Percentiles rank a stretch among this genome's conserved stretches.
Evolutionary conservation across 2,888 invertebrate species (phyloP).

Genomic region (Synergus umbraculus): DNA sequence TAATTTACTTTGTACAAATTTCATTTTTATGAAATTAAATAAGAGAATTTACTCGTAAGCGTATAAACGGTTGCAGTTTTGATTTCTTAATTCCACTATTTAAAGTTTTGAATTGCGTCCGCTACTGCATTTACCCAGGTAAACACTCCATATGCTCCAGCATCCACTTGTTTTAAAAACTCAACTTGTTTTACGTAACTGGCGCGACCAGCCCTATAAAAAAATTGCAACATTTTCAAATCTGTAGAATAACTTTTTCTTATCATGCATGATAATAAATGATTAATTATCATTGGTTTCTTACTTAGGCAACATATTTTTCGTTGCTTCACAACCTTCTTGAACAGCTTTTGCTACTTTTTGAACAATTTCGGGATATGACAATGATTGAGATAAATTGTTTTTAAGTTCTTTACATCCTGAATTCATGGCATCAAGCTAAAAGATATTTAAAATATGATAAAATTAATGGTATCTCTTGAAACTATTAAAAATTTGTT

Average conservation of each 20-base stretch:
- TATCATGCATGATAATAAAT: slow-evolving; percentile 34
- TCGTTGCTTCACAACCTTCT: slow-evolving; percentile 78
- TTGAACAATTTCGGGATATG: slow-evolving; percentile 70
- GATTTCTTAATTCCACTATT: background rate
- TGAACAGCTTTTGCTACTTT: slow-evolving; percentile 77
- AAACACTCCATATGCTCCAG: slow-evolving; percentile 84
- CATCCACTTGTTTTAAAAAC: slow-evolving; percentile 81
- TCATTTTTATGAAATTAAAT: slow-evolving; percentile 2
- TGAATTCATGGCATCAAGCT: slow-evolving; percentile 81
- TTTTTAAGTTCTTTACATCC: slow-evolving; percentile 77
- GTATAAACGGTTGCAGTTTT: background rate
- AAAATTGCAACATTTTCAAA: slow-evolving; percentile 16
- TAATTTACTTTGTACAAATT: slow-evolving; percentile 21
- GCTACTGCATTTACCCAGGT: slow-evolving; percentile 81
- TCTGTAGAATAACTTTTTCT: slow-evolving; percentile 25
- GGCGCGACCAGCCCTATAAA: slow-evolving; percentile 83
- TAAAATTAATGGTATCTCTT: background rate
- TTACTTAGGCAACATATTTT: slow-evolving; percentile 80
- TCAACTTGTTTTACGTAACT: slow-evolving; percentile 83
- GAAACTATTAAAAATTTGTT: background rate
- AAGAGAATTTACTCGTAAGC: background rate
- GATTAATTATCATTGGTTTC: slow-evolving; percentile 40
- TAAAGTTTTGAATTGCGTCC: slow-evolving; percentile 53
- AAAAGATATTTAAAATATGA: slow-evolving; percentile 39
- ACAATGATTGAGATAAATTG: slow-evolving; percentile 62